Evolutionary conservation across 2,113 vertebrate species (phyloP).

Genomic region (Zosterops lateralis): DNA sequence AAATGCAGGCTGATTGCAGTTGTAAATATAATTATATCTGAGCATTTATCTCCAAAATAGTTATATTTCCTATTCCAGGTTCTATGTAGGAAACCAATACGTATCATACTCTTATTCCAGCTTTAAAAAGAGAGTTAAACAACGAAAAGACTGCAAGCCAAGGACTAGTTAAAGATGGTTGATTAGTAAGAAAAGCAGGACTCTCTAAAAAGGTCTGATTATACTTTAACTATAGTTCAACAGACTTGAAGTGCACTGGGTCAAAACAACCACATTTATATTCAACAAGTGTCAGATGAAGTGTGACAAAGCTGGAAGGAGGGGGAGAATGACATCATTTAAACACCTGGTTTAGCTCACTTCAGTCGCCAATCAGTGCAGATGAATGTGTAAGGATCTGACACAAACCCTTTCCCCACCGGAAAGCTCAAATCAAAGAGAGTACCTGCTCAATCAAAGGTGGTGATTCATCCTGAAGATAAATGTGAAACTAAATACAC

Average conservation of each 20-base stretch:
- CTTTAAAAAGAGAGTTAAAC: neutral
- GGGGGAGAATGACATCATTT: neutral
- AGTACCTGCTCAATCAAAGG: neutral
- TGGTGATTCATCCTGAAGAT: conserved; percentile 11
- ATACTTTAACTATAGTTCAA: neutral
- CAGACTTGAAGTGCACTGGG: neutral
- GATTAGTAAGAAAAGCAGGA: neutral
- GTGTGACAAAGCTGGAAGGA: neutral
- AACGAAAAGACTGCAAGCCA: neutral
- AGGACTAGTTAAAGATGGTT: neutral
- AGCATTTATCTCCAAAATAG: neutral
- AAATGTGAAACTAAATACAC: conserved; percentile 12
- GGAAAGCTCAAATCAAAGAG: neutral
- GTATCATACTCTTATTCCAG: neutral
- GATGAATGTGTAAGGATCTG: neutral
- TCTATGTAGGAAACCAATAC: neutral
- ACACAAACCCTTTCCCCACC: neutral
- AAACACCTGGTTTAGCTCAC: conserved; percentile 5
- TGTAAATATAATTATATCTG: neutral
- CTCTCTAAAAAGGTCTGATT: neutral
- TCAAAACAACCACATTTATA: neutral
- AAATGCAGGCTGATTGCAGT: neutral
- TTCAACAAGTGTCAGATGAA: neutral
- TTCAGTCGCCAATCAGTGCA: neutral
- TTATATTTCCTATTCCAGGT: neutral